Conservation (phyloP, 2,888 invertebrate genomes). For the Zonitis immaculata region DNA sequence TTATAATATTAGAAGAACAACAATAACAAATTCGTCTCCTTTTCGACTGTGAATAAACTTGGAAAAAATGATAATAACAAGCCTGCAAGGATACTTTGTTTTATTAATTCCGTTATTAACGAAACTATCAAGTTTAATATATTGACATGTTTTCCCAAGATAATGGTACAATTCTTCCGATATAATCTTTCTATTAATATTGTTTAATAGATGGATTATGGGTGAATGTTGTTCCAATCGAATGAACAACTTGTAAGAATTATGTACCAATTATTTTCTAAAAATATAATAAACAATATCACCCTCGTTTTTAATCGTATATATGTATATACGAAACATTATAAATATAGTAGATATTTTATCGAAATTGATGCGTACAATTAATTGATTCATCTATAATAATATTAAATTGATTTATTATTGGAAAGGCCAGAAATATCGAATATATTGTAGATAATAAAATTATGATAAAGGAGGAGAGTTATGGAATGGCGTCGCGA, state of each 20-base stretch:
- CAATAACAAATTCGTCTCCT: too few species aligned
- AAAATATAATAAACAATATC: too few species aligned
- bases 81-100: constrained; percentile 1
- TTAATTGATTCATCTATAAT: background rate
- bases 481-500: background rate
- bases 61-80: too few species aligned
- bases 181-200: constrained; percentile 1
- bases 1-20: too few species aligned
- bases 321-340: too few species aligned
- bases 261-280: constrained; percentile 1
- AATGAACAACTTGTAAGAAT: background rate
- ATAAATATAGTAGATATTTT: too few species aligned
- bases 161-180: constrained; percentile 1
- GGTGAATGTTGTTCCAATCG: background rate
- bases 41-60: too few species aligned
- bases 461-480: background rate
- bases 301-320: too few species aligned
- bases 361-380: background rate
- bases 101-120: constrained; percentile 1
- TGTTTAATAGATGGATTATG: constrained; percentile 1
- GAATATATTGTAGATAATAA: background rate
- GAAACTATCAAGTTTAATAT: background rate
- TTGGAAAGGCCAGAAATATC: background rate
- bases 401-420: background rate
- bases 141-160: constrained; percentile 1